A percentile compares a stretch with the other conserved stretches of the same genome.
These are phyloP conservation scores for Mirounga angustirostris DNA, from an alignment of 2,113 vertebrate genomes.

Conservation along the genomic window DNA sequence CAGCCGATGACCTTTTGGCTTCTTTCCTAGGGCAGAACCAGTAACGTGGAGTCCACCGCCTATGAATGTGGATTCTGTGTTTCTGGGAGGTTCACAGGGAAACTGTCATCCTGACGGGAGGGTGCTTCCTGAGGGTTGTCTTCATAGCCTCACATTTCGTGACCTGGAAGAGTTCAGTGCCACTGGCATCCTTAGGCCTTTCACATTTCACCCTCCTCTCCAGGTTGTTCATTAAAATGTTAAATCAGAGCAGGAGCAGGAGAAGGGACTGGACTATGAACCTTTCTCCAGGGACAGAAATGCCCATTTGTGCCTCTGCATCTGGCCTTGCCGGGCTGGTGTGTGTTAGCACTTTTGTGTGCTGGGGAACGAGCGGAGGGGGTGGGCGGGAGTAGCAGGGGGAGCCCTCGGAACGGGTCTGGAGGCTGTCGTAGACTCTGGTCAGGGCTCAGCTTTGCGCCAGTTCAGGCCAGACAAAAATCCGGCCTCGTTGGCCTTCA, in stretches of 20 bases:
- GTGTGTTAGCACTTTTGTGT: constrained; percentile 15
- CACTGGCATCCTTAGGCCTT: background rate
- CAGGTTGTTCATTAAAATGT: constrained; percentile 51
- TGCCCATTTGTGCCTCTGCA: background rate
- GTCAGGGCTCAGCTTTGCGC: background rate
- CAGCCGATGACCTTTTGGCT: background rate
- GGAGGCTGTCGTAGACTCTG: background rate
- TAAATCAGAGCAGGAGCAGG: constrained; percentile 17
- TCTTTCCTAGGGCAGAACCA: background rate
- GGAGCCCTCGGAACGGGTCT: background rate
- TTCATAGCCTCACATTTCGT: background rate
- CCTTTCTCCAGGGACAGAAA: constrained; percentile 55
- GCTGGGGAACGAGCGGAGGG: background rate
- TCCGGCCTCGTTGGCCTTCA: background rate
- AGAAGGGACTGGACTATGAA: background rate
- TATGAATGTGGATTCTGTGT: constrained; percentile 3
- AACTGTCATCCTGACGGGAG: background rate
- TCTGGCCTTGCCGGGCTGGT: background rate
- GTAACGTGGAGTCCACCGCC: background rate
- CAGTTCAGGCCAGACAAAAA: constrained; percentile 8
- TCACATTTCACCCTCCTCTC: background rate
- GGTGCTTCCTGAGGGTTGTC: background rate
- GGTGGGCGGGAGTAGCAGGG: background rate
- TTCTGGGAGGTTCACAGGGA: background rate
- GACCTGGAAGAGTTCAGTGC: background rate